These are phyloP conservation scores for Zygaena filipendulae DNA, from an alignment of 2,888 invertebrate species.

Conservation along the genomic window DNA sequence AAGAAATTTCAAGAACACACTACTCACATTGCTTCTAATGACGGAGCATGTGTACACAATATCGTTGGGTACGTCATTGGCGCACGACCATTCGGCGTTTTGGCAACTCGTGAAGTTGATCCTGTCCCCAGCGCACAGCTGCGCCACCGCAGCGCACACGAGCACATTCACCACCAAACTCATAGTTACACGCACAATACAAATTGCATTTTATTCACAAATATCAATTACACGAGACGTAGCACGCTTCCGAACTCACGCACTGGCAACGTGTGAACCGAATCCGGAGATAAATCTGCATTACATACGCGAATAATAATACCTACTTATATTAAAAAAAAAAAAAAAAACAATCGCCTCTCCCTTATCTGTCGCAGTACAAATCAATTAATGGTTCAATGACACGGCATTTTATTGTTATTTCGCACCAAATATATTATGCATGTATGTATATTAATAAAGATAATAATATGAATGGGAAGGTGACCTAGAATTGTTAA, in stretches of 20 bases:
- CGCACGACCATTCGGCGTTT: slow-evolving; percentile 51
- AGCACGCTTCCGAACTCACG: too few relatives aligned
- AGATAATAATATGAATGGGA: too few relatives aligned
- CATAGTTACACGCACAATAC: slow-evolving; percentile 22
- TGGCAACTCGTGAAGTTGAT: slow-evolving; percentile 54
- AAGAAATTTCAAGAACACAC: too few relatives aligned
- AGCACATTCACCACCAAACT: slow-evolving; percentile 18
- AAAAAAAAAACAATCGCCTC: too few relatives aligned
- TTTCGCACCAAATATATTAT: too few relatives aligned
- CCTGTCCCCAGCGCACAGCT: slow-evolving; percentile 24
- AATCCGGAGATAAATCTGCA: slow-evolving; percentile 38
- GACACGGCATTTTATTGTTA: too few relatives aligned
- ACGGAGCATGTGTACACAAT: slow-evolving; percentile 42
- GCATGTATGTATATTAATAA: too few relatives aligned
- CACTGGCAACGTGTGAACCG: slow-evolving; percentile 29
- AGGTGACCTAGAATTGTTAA: too few relatives aligned
- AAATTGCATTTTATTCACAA: too few relatives aligned
- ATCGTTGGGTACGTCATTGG: slow-evolving; percentile 36
- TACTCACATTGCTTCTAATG: slow-evolving; percentile 42
- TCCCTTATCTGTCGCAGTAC: too few relatives aligned
- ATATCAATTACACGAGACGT: slow-evolving; percentile 17
- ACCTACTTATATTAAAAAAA: too few relatives aligned
- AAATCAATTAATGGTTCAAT: slow-evolving; percentile 16
- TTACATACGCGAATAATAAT: too few relatives aligned
- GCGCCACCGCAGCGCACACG: slow-evolving; percentile 9